Evolutionary conservation across 2,113 vertebrate genomes (phyloP).

Genomic region (Daboia siamensis): DNA sequence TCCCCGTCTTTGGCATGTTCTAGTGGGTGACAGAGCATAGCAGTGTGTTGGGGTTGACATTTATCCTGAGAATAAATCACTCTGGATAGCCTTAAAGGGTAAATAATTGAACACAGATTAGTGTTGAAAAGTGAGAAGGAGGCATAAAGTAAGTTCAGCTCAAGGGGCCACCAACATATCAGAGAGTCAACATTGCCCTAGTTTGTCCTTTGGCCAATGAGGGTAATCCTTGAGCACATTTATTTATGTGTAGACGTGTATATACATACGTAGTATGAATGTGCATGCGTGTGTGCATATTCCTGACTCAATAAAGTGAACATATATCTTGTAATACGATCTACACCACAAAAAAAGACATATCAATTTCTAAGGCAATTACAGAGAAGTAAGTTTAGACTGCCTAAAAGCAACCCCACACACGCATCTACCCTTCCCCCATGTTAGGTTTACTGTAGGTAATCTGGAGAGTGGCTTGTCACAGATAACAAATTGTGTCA

Average conservation of each 20-base stretch:
- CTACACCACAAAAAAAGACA: constrained; percentile 7
- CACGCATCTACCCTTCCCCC: not conserved
- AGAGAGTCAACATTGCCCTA: constrained; percentile 20
- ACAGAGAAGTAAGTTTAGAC: constrained; percentile 45
- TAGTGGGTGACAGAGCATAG: constrained; percentile 58
- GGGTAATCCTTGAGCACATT: constrained; percentile 22
- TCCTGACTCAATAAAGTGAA: constrained; percentile 36
- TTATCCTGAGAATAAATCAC: constrained; percentile 67
- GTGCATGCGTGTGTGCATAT: constrained; percentile 40
- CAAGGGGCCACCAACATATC: constrained; percentile 27
- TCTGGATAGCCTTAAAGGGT: constrained; percentile 56
- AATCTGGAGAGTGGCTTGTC: constrained; percentile 37
- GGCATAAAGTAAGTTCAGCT: not conserved
- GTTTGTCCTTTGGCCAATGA: constrained; percentile 37
- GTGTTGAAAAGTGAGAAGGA: constrained; percentile 52
- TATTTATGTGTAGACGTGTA: not conserved
- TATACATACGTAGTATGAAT: not conserved
- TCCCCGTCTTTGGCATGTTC: constrained; percentile 30
- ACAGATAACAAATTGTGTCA: constrained; percentile 35
- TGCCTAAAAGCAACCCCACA: constrained; percentile 35
- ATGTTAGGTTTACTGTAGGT: constrained; percentile 12
- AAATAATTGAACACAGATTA: constrained; percentile 65
- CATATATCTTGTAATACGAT: constrained; percentile 35
- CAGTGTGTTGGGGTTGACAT: constrained; percentile 59
- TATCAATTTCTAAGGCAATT: constrained; percentile 45